Evolutionary conservation across 2,888 invertebrate genomes (phyloP), one percentile per base, ranked within the genome.

Genomic region (Melanargia galathea): DNA sequence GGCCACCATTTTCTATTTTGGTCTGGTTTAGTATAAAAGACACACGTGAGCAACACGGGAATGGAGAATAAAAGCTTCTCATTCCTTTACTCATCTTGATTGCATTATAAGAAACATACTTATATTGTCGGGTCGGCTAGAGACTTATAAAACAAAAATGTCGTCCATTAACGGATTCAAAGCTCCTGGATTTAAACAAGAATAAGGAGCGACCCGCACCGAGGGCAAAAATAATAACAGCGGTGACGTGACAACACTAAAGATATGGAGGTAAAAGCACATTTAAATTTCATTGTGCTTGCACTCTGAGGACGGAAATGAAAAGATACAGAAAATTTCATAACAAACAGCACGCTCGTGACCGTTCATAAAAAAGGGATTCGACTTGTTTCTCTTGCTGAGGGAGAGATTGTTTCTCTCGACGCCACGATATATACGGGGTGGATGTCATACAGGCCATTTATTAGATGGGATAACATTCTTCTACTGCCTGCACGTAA

Each of bases 391-490:
- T 81, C 82, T 82, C 72, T 70, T 76, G 79, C 75, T 79, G 71
- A 77, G 81, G 82, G 80, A 82, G 79, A 85, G 81, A 85, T 87
- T 87, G 83, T 85, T 86, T 86, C 82, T 79, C 80, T 83, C 80
- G 82, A 79, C 79, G 78, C 73, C 75, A 75, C 75, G 79, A 77
- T 82, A 82, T 72, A 70, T 70, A 70, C 66, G 75, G 75, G 79
- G 75, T 76, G 78, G 81, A 80, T 83, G 84, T 88, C 88, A 87
- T 85, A 82, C 78, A 74, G 79, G 84, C 86, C 84, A 88, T 88
- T 87, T 86, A 87, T 89, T 85, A 87, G 82, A 83, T 76, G 80
- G 83, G 85, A 85, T 87, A 88, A 89, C 87, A 87, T 84, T 87
- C 75, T 75, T 75, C 75, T 77, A 73, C 78, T 76, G 80, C 80